phyloP scores from a whole-genome alignment of 2,113 vertebrate species.

The Zosterops hypoxanthus region DNA sequence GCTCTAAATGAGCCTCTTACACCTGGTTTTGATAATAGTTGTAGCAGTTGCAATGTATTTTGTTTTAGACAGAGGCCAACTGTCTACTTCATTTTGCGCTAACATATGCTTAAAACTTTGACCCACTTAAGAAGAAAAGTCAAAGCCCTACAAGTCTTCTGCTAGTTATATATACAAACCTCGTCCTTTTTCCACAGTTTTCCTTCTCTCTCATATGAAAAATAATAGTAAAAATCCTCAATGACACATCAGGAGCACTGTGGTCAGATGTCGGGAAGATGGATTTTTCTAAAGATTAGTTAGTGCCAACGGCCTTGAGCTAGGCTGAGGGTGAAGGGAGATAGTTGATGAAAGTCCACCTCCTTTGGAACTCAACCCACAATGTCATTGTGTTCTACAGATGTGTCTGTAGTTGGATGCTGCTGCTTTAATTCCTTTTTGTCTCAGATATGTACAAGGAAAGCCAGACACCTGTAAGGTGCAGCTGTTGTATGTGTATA shows the following conservation, averaged over 20 bases:
- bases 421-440: not conserved
- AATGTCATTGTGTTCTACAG: not conserved
- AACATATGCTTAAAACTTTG: not conserved
- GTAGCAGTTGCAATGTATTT: not conserved
- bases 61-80: not conserved
- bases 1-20: not conserved
- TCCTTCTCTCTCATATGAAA: not conserved
- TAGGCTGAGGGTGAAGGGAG: not conserved
- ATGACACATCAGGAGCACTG: not conserved
- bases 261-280: not conserved
- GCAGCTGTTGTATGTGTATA: not conserved
- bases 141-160: not conserved
- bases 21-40: not conserved
- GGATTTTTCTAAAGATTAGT: not conserved
- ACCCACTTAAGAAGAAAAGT: not conserved
- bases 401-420: not conserved
- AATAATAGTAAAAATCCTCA: not conserved
- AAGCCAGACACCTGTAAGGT: not conserved
- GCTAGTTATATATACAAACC: not conserved
- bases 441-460: not conserved
- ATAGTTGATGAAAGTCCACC: not conserved
- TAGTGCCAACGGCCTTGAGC: not conserved
- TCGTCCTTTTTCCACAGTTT: not conserved
- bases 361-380: not conserved
- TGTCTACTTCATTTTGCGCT: not conserved